Evolutionary conservation across 2,797 vertebrate genomes (phyloP).

Genomic region (Heteromormyrus szaboi): DNA sequence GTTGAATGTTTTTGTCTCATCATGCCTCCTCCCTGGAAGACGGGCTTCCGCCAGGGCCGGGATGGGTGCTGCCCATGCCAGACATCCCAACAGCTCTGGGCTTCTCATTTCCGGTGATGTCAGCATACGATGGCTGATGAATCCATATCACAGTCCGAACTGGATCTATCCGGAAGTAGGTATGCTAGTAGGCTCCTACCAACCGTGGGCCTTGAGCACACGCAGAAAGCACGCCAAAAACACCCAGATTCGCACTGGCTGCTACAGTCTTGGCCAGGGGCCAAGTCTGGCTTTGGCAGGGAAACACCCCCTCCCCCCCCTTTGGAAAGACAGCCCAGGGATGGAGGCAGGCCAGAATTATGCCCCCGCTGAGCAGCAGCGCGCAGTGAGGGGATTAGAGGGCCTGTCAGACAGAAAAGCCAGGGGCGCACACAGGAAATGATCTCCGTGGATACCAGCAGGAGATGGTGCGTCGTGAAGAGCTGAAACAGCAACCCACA

Average conservation of each 20-base stretch:
- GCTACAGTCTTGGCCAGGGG: not conserved
- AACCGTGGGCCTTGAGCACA: not conserved
- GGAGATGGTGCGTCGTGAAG: slow-evolving; percentile 42
- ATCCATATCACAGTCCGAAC: not conserved
- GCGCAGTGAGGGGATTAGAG: slow-evolving; percentile 48
- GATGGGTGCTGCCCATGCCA: not conserved
- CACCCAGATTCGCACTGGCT: not conserved
- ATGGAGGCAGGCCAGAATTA: not conserved
- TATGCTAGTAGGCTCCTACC: not conserved
- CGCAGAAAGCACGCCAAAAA: not conserved
- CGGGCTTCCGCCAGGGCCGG: not conserved
- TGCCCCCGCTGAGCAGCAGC: not conserved
- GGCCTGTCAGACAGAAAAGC: slow-evolving; percentile 54
- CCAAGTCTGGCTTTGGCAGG: not conserved
- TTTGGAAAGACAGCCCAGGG: not conserved
- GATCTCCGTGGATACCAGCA: slow-evolving; percentile 47
- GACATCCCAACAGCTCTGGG: not conserved
- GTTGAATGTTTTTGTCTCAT: not conserved
- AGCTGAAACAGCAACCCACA: slow-evolving; percentile 49
- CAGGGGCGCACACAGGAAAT: slow-evolving; percentile 61
- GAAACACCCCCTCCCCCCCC: not conserved
- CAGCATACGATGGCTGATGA: not conserved
- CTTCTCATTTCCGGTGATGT: not conserved
- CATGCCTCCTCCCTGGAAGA: not conserved
- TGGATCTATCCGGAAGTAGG: not conserved